phyloP scores from a whole-genome alignment of 2,113 vertebrate species.

The Hippocampus abdominalis region DNA sequence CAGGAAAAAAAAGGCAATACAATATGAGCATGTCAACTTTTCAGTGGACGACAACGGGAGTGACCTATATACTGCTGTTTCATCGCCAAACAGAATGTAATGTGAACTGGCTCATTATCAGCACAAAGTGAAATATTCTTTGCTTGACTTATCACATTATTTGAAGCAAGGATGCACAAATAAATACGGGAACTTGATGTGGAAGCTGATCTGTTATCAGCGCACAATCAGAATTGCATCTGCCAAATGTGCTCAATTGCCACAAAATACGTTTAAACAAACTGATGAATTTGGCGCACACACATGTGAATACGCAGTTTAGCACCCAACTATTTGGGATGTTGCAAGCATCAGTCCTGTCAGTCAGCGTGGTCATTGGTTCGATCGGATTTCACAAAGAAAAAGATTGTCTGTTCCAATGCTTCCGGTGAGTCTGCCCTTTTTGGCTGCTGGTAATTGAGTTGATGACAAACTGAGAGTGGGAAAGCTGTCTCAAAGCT shows the following conservation, averaged over 20 bases:
- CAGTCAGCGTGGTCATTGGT: slow-evolving; percentile 59
- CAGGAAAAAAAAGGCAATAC: slow-evolving; percentile 28
- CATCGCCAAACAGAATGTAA: slow-evolving; percentile 22
- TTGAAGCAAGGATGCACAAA: not conserved
- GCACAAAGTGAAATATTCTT: too few species aligned
- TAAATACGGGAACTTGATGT: not conserved
- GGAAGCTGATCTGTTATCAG: not conserved
- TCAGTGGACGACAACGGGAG: slow-evolving; percentile 17
- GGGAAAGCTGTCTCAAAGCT: slow-evolving; percentile 33
- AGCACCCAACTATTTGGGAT: not conserved
- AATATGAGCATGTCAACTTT: slow-evolving; percentile 28
- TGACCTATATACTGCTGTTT: slow-evolving; percentile 37
- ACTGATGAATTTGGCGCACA: not conserved
- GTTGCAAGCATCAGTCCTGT: slow-evolving; percentile 40
- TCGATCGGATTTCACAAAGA: slow-evolving; percentile 28
- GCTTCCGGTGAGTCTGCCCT: slow-evolving; percentile 58
- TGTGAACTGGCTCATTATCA: slow-evolving; percentile 25
- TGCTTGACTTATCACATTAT: too few species aligned
- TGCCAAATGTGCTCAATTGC: not conserved
- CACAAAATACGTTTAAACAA: not conserved
- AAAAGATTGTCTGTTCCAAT: slow-evolving; percentile 64
- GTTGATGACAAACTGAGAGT: slow-evolving; percentile 63
- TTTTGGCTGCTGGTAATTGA: slow-evolving; percentile 65
- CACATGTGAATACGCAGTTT: not conserved
- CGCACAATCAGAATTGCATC: not conserved